Base-by-base conservation (phyloP, 1,140 invertebrate species). In the Drosophila leontia region DNA sequence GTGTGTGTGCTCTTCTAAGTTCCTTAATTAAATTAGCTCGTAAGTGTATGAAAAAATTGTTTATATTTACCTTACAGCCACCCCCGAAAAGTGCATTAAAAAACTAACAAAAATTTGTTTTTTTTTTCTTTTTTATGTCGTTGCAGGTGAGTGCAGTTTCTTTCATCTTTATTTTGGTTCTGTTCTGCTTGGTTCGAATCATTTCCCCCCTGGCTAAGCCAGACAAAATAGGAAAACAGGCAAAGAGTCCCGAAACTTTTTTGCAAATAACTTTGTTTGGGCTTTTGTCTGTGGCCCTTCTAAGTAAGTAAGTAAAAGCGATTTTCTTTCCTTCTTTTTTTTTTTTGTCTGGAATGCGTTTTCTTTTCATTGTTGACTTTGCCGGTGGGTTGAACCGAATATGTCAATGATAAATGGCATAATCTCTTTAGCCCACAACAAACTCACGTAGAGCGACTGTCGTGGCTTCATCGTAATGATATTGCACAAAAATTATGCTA, bases 401-500 rank as follows among this genome's bases (percentile, higher is more conserved):
- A 85, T 85, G 78, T 78, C 82, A 85, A 85, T 85, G 82, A 86
- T 85, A 85, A 85, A 85, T 85, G 78, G 74, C 64, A 85, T 74
- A 71, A 85, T 81, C 74, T 74, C 51, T 57, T 55, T 80, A 72
- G 70, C 70, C 70, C 68, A 72, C 67, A 70, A 70, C 67, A 69
- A 67, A 67, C 67, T 65, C 47, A 53, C 68, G 39, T 45, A 23
- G 55, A 41, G 26, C 26, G 26, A 19, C 32, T 45, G 13, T 17
- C 32, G 32, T 57, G 53, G 42, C 65, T 69, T 56, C 69, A 53
- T 59, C 32, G 39, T 82, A 86, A 86, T 86, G 83, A 82, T 87
- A 87, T 88, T 87, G 84, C 77, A 87, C 72, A 88, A 75, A 84
- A 84, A 87, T 87, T 88, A 87, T 88, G 84, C 84, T 88, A 87